These are phyloP conservation scores for Leptinotarsa undecemlineata DNA, from an alignment of 1,140 invertebrate species.

Conservation along the genomic window DNA sequence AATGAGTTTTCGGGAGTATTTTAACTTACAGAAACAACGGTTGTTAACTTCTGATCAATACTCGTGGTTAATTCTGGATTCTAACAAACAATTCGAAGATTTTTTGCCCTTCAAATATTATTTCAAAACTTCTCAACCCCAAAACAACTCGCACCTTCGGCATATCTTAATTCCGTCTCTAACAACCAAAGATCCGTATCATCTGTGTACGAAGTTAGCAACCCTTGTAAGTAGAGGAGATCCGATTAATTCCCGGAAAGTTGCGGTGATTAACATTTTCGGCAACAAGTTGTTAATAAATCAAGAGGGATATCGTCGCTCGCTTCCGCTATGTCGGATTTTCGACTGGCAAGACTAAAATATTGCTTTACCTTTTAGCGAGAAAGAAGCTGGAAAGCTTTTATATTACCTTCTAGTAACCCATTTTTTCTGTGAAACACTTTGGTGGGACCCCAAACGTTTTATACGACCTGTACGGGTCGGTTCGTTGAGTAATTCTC, in stretches of 20 bases:
- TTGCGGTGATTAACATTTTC: constrained; percentile 24
- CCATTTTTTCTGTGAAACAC: no score
- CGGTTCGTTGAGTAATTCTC: no score
- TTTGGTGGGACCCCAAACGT: no score
- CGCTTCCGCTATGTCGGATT: constrained; percentile 6
- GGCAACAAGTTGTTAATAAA: constrained; percentile 29
- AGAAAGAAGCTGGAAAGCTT: not conserved
- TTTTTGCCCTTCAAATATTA: no score
- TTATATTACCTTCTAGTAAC: not conserved
- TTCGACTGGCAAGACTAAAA: not conserved
- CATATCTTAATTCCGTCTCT: not conserved
- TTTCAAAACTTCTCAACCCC: no score
- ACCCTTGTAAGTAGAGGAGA: constrained; percentile 19
- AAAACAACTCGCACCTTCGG: no score
- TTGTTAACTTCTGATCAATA: no score
- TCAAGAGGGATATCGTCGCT: constrained; percentile 22
- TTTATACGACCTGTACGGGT: no score
- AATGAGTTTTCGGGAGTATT: no score
- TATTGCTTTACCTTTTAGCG: not conserved
- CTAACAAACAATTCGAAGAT: no score
- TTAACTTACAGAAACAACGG: no score
- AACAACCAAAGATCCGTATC: not conserved
- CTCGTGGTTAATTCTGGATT: no score
- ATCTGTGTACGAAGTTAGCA: constrained; percentile 7
- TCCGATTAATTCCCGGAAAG: constrained; percentile 21